A percentile compares a stretch with the other conserved stretches of the same genome.
These are phyloP conservation scores for Rhabdomys dilectus DNA, from an alignment of 2,113 vertebrate species.

Conservation along the genomic window DNA sequence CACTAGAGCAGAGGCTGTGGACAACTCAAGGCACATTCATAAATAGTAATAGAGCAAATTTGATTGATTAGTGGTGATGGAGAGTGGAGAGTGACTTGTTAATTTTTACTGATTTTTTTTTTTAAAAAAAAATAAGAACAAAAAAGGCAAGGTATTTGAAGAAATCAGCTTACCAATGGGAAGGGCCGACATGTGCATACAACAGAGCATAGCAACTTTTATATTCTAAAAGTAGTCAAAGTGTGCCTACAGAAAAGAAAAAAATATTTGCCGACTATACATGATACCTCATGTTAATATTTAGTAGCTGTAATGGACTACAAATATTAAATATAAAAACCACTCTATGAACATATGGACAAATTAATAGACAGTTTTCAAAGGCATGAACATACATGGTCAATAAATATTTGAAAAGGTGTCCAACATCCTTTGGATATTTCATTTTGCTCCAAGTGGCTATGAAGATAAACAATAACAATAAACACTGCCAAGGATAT, in stretches of 20 bases:
- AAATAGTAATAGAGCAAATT: constrained; percentile 3
- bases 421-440: background rate
- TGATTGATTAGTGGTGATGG: background rate
- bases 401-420: background rate
- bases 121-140: background rate
- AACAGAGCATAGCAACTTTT: background rate
- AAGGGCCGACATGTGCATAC: background rate
- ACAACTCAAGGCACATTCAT: background rate
- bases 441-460: background rate
- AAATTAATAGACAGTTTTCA: background rate
- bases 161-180: background rate
- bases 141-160: background rate
- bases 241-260: too few species aligned
- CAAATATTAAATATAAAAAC: background rate
- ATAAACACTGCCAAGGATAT: background rate
- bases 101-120: background rate
- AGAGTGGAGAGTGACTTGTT: too few species aligned
- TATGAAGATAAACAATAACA: background rate
- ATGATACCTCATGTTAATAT: background rate
- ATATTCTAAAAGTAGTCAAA: background rate
- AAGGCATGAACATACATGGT: background rate
- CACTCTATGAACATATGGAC: background rate
- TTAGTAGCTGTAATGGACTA: background rate
- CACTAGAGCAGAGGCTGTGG: too few species aligned
- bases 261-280: background rate